Evolutionary conservation across 2,797 vertebrate genomes (phyloP).

Genomic region (Poecile montanus): DNA sequence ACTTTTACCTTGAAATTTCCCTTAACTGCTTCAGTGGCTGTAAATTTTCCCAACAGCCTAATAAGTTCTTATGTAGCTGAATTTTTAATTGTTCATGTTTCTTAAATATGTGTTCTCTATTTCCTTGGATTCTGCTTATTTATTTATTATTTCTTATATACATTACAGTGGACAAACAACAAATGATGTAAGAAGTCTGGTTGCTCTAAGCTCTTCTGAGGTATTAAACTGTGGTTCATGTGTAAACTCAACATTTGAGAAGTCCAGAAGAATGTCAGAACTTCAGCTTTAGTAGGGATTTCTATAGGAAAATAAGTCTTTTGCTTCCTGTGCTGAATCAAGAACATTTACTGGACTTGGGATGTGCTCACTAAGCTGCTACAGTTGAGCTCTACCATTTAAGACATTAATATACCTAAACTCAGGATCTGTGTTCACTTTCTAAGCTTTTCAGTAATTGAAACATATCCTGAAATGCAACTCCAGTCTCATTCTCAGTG

Average conservation of each 20-base stretch:
- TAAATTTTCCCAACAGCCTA: neutral
- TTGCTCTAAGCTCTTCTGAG: neutral
- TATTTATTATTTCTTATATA: neutral
- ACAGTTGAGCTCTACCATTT: neutral
- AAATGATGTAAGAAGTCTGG: neutral
- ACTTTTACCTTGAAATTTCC: neutral
- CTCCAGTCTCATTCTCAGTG: neutral
- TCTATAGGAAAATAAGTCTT: neutral
- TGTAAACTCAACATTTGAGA: neutral
- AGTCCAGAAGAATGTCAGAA: neutral
- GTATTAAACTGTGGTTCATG: neutral
- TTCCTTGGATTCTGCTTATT: neutral
- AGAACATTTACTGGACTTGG: neutral
- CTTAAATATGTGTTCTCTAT: neutral
- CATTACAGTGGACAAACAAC: neutral
- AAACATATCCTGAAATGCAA: neutral
- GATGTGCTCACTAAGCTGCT: neutral
- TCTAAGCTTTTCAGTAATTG: neutral
- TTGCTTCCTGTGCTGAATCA: neutral
- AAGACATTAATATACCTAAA: neutral
- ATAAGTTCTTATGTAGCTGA: neutral
- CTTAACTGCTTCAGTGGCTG: neutral
- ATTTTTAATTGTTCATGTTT: neutral
- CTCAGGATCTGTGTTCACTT: neutral
- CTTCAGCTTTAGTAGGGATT: neutral